Conservation (phyloP, 2,113 vertebrate genomes). For the Sturnira hondurensis region DNA sequence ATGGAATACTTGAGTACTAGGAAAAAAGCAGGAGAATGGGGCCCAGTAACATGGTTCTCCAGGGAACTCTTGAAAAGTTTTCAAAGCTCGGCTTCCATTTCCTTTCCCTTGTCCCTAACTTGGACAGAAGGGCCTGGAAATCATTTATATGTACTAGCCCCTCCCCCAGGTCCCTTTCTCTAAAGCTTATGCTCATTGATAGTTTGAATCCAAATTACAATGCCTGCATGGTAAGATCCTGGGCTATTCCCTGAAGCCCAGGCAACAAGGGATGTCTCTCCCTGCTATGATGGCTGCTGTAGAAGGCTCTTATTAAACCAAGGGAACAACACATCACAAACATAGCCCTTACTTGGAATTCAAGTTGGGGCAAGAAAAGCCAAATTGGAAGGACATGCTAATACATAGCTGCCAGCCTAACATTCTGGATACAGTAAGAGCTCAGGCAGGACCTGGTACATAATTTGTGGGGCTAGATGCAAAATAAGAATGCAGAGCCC, state of each 20-base stretch:
- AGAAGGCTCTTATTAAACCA: neutral
- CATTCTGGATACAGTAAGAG: neutral
- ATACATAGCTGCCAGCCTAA: neutral
- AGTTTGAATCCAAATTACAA: neutral
- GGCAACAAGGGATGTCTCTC: neutral
- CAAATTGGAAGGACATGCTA: neutral
- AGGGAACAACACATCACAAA: neutral
- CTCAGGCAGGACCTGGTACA: neutral
- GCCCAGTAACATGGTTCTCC: neutral
- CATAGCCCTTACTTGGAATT: neutral
- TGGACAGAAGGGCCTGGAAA: neutral
- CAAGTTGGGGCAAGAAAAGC: neutral
- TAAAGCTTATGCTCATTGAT: neutral
- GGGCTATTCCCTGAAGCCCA: neutral
- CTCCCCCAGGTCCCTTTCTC: neutral
- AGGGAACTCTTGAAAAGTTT: neutral
- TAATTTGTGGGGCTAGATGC: neutral
- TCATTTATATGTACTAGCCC: neutral
- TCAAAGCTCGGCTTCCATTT: neutral
- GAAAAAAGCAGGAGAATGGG: neutral
- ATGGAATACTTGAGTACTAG: neutral
- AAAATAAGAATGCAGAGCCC: neutral
- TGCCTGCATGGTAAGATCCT: neutral
- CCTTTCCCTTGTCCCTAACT: neutral
- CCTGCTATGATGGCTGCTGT: neutral